phyloP scores from a whole-genome alignment of 2,797 vertebrate genomes.

The Pseudomugil gertrudae region DNA sequence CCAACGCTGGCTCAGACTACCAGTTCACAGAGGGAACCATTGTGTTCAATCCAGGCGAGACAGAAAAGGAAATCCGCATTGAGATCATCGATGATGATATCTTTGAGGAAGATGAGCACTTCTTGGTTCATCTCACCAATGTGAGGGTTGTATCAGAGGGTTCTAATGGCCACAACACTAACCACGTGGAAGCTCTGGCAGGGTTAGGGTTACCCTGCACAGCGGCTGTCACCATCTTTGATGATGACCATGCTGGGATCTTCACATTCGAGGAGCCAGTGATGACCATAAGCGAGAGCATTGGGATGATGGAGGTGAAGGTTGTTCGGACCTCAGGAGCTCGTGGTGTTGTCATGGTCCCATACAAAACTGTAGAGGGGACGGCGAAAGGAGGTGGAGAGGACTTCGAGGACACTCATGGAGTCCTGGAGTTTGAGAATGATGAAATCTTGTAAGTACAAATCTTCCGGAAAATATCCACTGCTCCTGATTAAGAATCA shows the following conservation, averaged over 20 bases:
- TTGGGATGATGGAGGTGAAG: constrained; percentile 94
- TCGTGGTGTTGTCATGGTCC: constrained; percentile 90
- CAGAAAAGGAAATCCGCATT: constrained; percentile 89
- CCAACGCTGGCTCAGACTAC: constrained; percentile 93
- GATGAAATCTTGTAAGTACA: constrained; percentile 95
- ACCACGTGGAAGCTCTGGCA: constrained; percentile 77
- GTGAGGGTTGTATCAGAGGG: constrained; percentile 79
- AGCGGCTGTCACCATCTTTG: constrained; percentile 92
- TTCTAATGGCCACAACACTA: constrained; percentile 62
- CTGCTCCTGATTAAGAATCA: too few species aligned
- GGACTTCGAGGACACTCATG: constrained; percentile 95
- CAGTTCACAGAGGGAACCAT: constrained; percentile 88
- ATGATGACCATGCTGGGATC: constrained; percentile 95
- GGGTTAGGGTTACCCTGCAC: constrained; percentile 87
- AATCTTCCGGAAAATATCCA: not conserved
- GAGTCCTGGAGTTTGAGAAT: constrained; percentile 94
- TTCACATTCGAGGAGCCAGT: constrained; percentile 91
- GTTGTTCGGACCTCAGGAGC: constrained; percentile 91
- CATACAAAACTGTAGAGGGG: constrained; percentile 92
- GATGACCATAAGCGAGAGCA: constrained; percentile 90
- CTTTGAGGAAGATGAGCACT: constrained; percentile 97
- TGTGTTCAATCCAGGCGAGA: constrained; percentile 91
- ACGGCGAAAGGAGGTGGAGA: constrained; percentile 93
- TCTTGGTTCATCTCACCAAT: constrained; percentile 92
- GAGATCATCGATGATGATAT: constrained; percentile 95